Base-by-base conservation (phyloP, 2,888 invertebrate genomes). In the Drosophila macrospina region DNA sequence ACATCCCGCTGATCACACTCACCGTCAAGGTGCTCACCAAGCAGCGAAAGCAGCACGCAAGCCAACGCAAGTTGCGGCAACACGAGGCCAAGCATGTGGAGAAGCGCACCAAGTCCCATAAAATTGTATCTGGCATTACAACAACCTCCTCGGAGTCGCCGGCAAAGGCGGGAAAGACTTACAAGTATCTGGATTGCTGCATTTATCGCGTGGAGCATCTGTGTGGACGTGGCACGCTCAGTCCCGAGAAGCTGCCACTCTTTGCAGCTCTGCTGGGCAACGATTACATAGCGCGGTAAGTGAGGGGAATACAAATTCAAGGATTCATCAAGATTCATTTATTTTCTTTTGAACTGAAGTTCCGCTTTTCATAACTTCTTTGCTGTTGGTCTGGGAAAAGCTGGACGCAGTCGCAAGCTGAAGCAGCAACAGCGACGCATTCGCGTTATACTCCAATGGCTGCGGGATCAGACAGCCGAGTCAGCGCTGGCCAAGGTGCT, bases 221-320 rank as follows among this genome's bases (percentile, higher is more conserved):
- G 80, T 92, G 95, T 8, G 92, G 93, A 11, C 93, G 93, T 90
- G 94, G 94, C 1, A 95, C 95, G 0, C 89, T 97, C 30, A 93
- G 95, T 68, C 93, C 94, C 73, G 93, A 94, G 13, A 92, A 96
- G 69, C 90, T 98, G 50, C 97, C 98, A 0, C 90, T 98, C 20
- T 93, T 97, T 70, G 97, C 97, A 0, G 95, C 96, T 0, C 90
- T 98, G 34, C 92, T 98, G 6, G 98, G 98, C 1, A 98, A 98
- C 93, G 98, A 98, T 92, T 98, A 96, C 92, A 95, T 98, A 7
- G 93, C 95, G 37, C 93, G 93, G 75, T 78, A 5, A 24, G 55
- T 15, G n/a, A 1, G 4, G 34, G 7, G 3, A 30, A 2, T 2
- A 4, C 2, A 7, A 15, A 1, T 11, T 4, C 2, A 4, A 11